Base-by-base conservation (phyloP, 2,113 vertebrate genomes). In the Campylomormyrus tamandua region DNA sequence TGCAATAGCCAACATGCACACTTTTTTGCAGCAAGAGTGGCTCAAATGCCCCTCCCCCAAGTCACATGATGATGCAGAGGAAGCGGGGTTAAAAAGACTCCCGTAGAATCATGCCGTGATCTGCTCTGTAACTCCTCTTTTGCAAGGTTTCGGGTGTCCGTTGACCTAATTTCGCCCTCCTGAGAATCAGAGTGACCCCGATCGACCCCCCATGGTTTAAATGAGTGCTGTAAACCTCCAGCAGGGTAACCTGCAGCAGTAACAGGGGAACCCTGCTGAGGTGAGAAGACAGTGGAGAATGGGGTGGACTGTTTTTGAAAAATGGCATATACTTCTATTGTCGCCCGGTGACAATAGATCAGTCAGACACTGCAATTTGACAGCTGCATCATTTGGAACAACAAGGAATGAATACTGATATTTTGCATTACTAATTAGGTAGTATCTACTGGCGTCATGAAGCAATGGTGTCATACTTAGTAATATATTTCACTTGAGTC, bases 141-240 rank as follows among this genome's bases (percentile, higher is more conserved):
- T 62, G 52, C 53, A 1, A 21, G 87, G 87, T 66, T 88, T 88
- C 53, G 35, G 87, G 87, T 66, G 87, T 27, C 87, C 53, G 0
- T 42, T n/a, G 53, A 46, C 66, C 49, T 39, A 53, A 89, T 83
- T 89, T 50, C 31, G 74, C 66, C 88, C 49, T 56, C 49, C 74
- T 39, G 27, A 53, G 88, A 89, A 83, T 80, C 17, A 49, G 35
- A 74, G 66, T 53, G 31, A 24, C 88, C 88, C 49, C 1, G 70
- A 45, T 42, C 3, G 50, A 83, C 49, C 88, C 49, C 88, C 49
- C 74, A 24, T 49, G 35, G 70, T 89, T 83, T 39, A 89, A 83
- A 89, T 42, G 88, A 56, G 88, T 27, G 27, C 70, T 24, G 39
- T 89, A 83, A 89, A 83, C 70, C 49, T 83, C 88, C 66, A 80